Percentiles rank a stretch among this genome's conserved stretches.
These are phyloP conservation scores for Falco punctatus DNA, from an alignment of 2,113 vertebrate species.

Conservation along the genomic window DNA sequence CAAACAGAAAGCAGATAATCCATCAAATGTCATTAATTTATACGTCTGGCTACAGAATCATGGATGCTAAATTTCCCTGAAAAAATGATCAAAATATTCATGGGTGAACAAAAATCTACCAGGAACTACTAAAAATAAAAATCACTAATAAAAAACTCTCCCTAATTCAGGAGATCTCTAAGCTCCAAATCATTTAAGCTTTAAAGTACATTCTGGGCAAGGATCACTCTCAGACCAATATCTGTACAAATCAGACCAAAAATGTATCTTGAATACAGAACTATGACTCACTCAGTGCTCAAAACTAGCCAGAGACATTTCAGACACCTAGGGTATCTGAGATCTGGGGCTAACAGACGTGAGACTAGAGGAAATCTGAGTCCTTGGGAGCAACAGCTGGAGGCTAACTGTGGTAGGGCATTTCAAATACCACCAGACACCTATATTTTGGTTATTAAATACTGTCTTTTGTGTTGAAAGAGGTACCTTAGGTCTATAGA, in stretches of 20 bases:
- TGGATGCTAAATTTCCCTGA: not conserved
- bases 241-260: not conserved
- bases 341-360: not conserved
- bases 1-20: not conserved
- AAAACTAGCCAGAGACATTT: not conserved
- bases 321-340: not conserved
- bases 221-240: not conserved
- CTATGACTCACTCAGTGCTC: not conserved
- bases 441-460: not conserved
- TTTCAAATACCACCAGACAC: not conserved
- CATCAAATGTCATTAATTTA: not conserved
- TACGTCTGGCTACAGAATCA: not conserved
- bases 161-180: not conserved
- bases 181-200: not conserved
- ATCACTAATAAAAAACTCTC: not conserved
- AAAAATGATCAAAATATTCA: not conserved
- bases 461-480: not conserved
- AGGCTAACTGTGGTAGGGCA: not conserved
- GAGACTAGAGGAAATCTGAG: not conserved
- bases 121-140: not conserved
- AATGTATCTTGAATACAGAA: not conserved
- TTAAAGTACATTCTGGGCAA: not conserved
- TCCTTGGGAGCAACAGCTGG: not conserved
- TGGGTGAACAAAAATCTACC: not conserved
- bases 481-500: not conserved